Evolutionary conservation across 2,888 invertebrate species (phyloP).

Genomic region (Eupithecia exiguata): DNA sequence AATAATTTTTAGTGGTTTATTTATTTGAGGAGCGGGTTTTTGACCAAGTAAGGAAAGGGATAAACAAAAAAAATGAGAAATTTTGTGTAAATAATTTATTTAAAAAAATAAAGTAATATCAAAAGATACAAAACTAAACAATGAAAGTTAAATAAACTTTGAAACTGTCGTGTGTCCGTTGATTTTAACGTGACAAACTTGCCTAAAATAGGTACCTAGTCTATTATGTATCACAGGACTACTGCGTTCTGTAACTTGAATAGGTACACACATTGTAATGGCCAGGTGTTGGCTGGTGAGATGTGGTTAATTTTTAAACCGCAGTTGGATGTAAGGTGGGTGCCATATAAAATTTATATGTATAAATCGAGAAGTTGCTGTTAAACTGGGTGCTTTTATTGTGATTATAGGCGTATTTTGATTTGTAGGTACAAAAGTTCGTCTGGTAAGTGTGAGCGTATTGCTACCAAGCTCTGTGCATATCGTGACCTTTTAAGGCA

Average conservation of each 20-base stretch:
- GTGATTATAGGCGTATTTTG: conserved; percentile 70
- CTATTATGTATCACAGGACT: background rate
- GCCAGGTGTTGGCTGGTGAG: conserved; percentile 25
- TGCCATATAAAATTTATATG: conserved; percentile 63
- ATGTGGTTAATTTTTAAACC: conserved; percentile 29
- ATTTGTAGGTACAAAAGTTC: conserved; percentile 66
- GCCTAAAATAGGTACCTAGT: conserved; percentile 14
- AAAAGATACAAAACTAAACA: conserved; percentile 32
- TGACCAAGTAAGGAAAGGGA: conserved; percentile 3
- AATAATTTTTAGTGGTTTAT: background rate
- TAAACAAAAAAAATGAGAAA: conserved; percentile 30
- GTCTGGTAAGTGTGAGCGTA: conserved; percentile 83
- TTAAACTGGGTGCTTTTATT: conserved; percentile 70
- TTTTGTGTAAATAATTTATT: conserved; percentile 32
- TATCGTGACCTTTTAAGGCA: conserved; percentile 68
- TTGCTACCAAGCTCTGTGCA: conserved; percentile 81
- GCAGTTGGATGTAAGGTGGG: conserved; percentile 74
- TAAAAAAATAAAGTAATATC: conserved; percentile 27
- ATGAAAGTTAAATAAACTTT: conserved; percentile 20
- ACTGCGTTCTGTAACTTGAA: background rate
- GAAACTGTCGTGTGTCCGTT: conserved; percentile 16
- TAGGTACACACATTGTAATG: conserved; percentile 11
- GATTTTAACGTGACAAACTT: conserved; percentile 10
- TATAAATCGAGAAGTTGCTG: conserved; percentile 60
- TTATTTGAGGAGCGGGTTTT: conserved; percentile 19